These are phyloP conservation scores for Melanaphis sacchari DNA, from an alignment of 1,140 invertebrate genomes.

Conservation along the genomic window DNA sequence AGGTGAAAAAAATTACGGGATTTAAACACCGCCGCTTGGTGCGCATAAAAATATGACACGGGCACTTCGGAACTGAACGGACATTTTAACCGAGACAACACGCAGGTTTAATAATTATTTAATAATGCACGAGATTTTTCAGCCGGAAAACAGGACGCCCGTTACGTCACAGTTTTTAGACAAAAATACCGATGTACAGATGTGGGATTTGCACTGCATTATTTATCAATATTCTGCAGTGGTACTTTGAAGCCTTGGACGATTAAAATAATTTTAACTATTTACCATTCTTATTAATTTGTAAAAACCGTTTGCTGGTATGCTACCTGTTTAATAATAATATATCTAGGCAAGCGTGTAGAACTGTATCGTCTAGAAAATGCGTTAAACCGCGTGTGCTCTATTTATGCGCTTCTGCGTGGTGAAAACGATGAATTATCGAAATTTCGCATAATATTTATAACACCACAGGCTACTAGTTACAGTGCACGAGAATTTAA, in stretches of 20 bases:
- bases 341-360: background rate
- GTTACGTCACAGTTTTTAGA: background rate
- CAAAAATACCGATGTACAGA: no score
- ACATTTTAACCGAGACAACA: background rate
- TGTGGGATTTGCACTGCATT: no score
- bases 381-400: background rate
- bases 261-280: background rate
- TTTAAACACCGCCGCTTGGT: conserved; percentile 10
- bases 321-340: background rate
- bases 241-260: background rate
- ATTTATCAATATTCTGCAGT: background rate
- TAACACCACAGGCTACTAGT: background rate
- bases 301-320: background rate
- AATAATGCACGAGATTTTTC: background rate
- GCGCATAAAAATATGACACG: background rate
- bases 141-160: background rate
- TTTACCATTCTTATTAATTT: background rate
- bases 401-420: background rate
- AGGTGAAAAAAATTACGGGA: conserved; percentile 17
- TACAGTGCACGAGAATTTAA: background rate
- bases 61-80: background rate
- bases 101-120: background rate
- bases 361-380: background rate
- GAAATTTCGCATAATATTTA: background rate
- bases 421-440: background rate